These are phyloP conservation scores for Laspeyria flexula DNA, from an alignment of 2,888 invertebrate species.

Conservation along the genomic window DNA sequence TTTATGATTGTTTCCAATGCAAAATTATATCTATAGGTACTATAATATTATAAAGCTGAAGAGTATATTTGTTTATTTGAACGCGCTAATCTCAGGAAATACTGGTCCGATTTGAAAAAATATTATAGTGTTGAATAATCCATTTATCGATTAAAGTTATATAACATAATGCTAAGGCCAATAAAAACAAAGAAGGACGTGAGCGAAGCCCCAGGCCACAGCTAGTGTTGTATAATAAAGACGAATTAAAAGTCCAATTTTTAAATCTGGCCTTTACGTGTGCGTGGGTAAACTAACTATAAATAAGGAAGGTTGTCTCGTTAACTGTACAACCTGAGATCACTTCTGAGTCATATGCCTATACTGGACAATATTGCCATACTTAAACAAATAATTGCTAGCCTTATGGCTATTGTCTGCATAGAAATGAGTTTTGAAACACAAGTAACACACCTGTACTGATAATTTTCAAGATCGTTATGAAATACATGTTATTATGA, in stretches of 20 bases:
- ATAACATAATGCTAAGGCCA: no score
- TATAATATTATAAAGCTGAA: no score
- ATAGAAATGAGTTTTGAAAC: conserved; percentile 8
- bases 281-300: conserved; percentile 23
- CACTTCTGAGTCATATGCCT: conserved; percentile 58
- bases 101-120: no score
- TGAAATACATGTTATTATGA: conserved; percentile 2
- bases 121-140: no score
- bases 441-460: conserved; percentile 16
- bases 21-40: no score
- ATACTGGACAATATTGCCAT: conserved; percentile 25
- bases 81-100: no score
- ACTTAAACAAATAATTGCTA: conserved; percentile 18
- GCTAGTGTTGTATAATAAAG: no score
- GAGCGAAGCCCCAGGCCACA: no score
- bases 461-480: conserved; percentile 6
- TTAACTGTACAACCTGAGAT: conserved; percentile 70
- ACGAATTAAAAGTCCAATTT: neutral
- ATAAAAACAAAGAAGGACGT: no score
- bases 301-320: conserved; percentile 64
- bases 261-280: neutral
- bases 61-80: no score
- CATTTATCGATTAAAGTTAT: no score
- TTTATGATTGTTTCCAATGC: no score
- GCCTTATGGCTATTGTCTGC: conserved; percentile 23